Conservation (phyloP, 2,113 vertebrate genomes). For the Podarcis raffonei region DNA sequence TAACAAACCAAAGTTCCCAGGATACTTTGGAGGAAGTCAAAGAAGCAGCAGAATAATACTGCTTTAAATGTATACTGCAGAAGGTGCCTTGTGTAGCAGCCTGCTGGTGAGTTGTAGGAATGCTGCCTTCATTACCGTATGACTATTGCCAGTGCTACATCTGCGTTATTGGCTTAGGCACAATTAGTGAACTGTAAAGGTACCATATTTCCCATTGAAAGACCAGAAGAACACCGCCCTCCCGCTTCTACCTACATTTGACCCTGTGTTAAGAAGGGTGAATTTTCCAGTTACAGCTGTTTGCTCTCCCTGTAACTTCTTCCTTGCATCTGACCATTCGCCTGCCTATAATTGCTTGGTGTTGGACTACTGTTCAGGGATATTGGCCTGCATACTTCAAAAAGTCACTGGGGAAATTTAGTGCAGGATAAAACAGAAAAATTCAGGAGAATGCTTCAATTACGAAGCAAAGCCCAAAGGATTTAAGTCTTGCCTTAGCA, state of each 20-base stretch:
- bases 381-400: conserved; percentile 18
- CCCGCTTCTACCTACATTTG: not conserved
- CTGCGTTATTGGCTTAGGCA: not conserved
- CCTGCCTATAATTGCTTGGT: conserved; percentile 29
- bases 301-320: not conserved
- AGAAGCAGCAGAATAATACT: too few relatives aligned
- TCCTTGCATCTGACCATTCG: not conserved
- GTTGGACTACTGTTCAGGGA: conserved; percentile 27
- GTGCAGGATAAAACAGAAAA: conserved; percentile 40
- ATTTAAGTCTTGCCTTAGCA: conserved; percentile 44
- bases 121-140: not conserved
- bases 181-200: too few relatives aligned
- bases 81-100: not conserved
- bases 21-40: too few relatives aligned
- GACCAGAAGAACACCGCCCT: too few relatives aligned
- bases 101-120: not conserved
- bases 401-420: conserved; percentile 53
- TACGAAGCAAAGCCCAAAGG: conserved; percentile 39
- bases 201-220: not conserved
- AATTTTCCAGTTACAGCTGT: not conserved
- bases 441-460: conserved; percentile 42
- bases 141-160: not conserved
- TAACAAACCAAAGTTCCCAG: too few relatives aligned
- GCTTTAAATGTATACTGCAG: too few relatives aligned
- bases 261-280: not conserved